Evolutionary conservation across 1,140 invertebrate species (phyloP), one percentile per base, ranked within the genome.

Genomic region (Asbolus verrucosus): DNA sequence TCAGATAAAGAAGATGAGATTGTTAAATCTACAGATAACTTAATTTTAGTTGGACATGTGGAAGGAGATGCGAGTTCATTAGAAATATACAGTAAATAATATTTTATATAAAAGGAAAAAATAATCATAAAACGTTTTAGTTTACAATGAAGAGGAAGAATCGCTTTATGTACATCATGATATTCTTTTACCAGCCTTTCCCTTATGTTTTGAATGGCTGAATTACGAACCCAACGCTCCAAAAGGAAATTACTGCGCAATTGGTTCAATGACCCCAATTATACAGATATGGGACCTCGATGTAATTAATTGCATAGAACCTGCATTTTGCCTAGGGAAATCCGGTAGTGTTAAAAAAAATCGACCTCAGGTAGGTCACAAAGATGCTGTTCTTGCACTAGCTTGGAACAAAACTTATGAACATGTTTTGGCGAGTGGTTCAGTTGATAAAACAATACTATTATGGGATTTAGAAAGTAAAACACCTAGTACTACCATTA

Each of bases 271-370:
- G 93, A 89, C 91, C 70, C 90, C 95, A 0, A 87, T 94, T 38
- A 97, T 99, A 67, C 90, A 95, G 70, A 87, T 98, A 6, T 98
- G 96, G 96, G 95, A 99, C 82, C 82, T 98, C 21, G 96, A 98
- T 84, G 86, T 98, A 59, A 89, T 97, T 59, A 93, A 98, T 78
- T 90, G 89, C 70, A 82, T 98, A 14, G 94, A 96, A 80, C 95
- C 97, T 30, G 90, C 89, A 0, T 92, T 91, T 75, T 90, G 87
- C 74, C 83, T 98, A 11, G 94, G 94, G 2, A 85, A 87, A 46
- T 92, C 92, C 74, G 87, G 87, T n/a, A 94, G 85, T 79, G 91
- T 89, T 78, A 94, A 93, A 80, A 90, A 87, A 84, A 87, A 76
- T 84, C 88, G 71, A 84, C 83, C 18, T 84, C 87, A 74, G 9